These are phyloP conservation scores for Rachycentron canadum DNA, from an alignment of 2,797 vertebrate species.

Conservation along the genomic window DNA sequence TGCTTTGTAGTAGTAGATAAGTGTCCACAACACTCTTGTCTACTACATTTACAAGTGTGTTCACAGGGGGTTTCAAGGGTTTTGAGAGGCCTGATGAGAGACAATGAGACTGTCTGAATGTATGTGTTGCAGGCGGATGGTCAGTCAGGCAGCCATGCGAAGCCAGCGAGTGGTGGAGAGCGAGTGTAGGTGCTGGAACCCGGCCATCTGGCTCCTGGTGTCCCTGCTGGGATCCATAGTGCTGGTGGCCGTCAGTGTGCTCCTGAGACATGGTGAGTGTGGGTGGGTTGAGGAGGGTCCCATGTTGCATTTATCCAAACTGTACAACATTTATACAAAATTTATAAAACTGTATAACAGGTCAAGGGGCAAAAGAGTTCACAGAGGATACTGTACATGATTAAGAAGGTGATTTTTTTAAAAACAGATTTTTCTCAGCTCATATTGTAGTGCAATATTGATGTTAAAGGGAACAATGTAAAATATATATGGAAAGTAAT, in stretches of 20 bases:
- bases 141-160: conserved; percentile 82
- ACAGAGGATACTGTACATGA: background rate
- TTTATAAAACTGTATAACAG: background rate
- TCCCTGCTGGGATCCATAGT: conserved; percentile 80
- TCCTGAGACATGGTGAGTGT: conserved; percentile 76
- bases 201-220: conserved; percentile 73
- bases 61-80: conserved; percentile 13
- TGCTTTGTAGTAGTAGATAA: conserved; percentile 49
- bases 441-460: background rate
- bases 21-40: conserved; percentile 1
- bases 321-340: no score
- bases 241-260: conserved; percentile 83
- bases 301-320: conserved; percentile 3
- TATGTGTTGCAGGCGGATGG: conserved; percentile 72
- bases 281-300: background rate
- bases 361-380: background rate
- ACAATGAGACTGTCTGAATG: conserved; percentile 36
- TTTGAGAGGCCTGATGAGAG: conserved; percentile 7
- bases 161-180: conserved; percentile 72
- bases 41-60: background rate
- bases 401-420: background rate
- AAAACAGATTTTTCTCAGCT: background rate
- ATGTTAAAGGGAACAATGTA: conserved; percentile 12
- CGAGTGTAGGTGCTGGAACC: conserved; percentile 75
- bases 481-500: conserved; percentile 20